Evolutionary conservation across 2,113 vertebrate genomes (phyloP), one percentile per base, ranked within the genome.

Genomic region (Maccullochella peelii): DNA sequence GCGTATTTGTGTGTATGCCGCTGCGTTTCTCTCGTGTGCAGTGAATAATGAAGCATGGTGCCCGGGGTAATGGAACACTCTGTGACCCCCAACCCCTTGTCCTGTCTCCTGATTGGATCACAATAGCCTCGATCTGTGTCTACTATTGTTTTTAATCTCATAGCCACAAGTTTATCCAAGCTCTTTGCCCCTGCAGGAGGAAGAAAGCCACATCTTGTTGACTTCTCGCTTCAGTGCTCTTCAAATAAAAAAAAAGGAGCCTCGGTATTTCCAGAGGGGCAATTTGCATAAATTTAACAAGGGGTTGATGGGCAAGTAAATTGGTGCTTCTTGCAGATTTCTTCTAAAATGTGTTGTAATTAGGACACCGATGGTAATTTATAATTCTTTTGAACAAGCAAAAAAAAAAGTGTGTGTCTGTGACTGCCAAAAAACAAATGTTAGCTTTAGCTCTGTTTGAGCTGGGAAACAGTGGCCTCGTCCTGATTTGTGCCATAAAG

Each of bases 31-130:
- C 84, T 82, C 76, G 62, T 81, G 89, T 81, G 73, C 54, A 36
- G 20, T 93, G 85, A 93, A 90, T 91, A 84, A 91, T 83, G 86
- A 84, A 86, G 66, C 70, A 14, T 14, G 77, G 15, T 67, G 80
- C 84, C 80, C 44, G 21, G 36, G 79, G 84, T 84, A 90, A 89
- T 40, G 62, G 79, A 72, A 84, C 52, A 74, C 77, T n/a, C 27
- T 9, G 23, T 71, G 87, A 89, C 80, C 85, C 14, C 61, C 70
- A 58, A 87, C 69, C 77, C 15, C 27, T 68, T 3, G 42, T 76
- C 68, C 83, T 55, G 66, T 54, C 36, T 74, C 33, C 77, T 65
- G 74, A 84, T 87, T 88, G 83, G 80, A 38, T 77, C 59, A 50
- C 0, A 27, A 63, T 82, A 6, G 68, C 71, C 68, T 42, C 23